phyloP scores from a whole-genome alignment of 2,797 vertebrate species.

The Helostoma temminkii region DNA sequence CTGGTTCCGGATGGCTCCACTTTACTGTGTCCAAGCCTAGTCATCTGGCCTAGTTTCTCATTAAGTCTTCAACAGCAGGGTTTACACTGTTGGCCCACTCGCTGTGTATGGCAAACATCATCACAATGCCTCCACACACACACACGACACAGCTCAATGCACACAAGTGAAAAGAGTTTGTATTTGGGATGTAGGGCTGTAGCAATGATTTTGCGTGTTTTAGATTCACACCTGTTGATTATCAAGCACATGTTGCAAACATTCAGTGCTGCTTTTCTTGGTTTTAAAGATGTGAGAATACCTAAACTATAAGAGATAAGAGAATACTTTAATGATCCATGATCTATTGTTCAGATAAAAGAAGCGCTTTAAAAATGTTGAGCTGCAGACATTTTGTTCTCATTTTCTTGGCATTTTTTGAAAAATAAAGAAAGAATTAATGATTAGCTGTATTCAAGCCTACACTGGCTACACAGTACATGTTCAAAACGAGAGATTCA shows the following conservation, averaged over 20 bases:
- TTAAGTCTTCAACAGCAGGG: slow-evolving; percentile 34
- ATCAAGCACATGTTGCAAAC: background rate
- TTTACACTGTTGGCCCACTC: slow-evolving; percentile 36
- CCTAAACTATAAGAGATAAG: too few species aligned
- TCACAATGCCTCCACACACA: slow-evolving; percentile 31
- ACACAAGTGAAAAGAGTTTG: slow-evolving; percentile 10
- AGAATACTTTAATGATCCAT: too few species aligned
- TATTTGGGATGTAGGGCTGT: background rate
- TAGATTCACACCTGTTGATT: background rate
- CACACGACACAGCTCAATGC: slow-evolving; percentile 9
- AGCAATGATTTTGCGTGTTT: slow-evolving; percentile 4
- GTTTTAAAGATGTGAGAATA: background rate
- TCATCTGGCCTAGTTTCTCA: slow-evolving; percentile 60
- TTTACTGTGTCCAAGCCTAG: slow-evolving; percentile 46
- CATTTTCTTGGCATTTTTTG: background rate
- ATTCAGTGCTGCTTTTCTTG: background rate
- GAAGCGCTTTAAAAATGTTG: background rate
- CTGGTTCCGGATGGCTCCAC: slow-evolving; percentile 60
- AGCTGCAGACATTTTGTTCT: background rate
- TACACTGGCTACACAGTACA: background rate
- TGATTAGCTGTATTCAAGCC: background rate
- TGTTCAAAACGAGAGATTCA: background rate
- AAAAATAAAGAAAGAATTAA: background rate
- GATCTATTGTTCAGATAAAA: background rate
- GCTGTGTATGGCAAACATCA: slow-evolving; percentile 50